Evolutionary conservation across 2,113 vertebrate species (phyloP).

Genomic region (Pollimyrus isidori): DNA sequence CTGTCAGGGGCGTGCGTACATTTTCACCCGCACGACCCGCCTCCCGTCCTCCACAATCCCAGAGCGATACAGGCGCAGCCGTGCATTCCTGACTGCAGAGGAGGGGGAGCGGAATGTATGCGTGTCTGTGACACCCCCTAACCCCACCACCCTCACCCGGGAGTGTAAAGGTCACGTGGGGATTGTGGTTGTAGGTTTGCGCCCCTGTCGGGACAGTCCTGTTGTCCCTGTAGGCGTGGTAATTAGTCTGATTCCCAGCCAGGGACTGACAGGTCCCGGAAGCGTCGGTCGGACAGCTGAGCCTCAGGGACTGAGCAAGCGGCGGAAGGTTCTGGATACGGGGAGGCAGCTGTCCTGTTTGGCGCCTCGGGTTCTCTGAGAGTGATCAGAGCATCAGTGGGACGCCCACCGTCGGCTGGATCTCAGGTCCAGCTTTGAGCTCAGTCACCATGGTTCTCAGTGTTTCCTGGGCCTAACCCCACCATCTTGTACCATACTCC

Average conservation of each 20-base stretch:
- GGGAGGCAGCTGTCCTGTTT: background rate
- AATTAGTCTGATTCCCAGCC: background rate
- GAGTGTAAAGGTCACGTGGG: background rate
- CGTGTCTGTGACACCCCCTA: background rate
- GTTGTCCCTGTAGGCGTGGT: background rate
- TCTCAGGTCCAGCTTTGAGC: background rate
- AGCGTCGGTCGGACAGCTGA: background rate
- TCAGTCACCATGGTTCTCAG: background rate
- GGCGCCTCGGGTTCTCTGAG: background rate
- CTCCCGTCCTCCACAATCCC: background rate
- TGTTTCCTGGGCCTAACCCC: background rate
- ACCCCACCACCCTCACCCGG: background rate
- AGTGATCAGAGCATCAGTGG: background rate
- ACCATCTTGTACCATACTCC: background rate
- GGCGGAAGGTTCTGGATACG: background rate
- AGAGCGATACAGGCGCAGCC: background rate
- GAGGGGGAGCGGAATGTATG: background rate
- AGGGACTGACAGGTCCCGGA: background rate
- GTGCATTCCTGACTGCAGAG: constrained; percentile 31
- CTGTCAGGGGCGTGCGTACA: background rate
- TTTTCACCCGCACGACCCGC: background rate
- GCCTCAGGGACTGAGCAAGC: background rate
- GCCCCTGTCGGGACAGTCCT: background rate
- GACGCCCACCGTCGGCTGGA: background rate
- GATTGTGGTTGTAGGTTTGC: background rate